A percentile compares a stretch with the other conserved stretches of the same genome.
phyloP scores from a whole-genome alignment of 2,113 vertebrate species.

The Myotis davidii region DNA sequence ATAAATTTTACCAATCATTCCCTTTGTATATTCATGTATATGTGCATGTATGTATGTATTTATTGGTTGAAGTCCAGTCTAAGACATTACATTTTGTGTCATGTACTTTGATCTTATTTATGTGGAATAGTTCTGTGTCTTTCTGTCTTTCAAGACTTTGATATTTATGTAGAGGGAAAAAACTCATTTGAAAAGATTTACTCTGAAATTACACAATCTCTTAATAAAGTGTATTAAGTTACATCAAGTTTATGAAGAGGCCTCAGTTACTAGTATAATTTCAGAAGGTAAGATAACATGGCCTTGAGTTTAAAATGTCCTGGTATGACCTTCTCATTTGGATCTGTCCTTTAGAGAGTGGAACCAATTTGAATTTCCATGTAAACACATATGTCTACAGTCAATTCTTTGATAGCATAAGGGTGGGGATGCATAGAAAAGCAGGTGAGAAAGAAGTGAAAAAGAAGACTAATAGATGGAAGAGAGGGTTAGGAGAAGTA shows the following conservation, averaged over 20 bases:
- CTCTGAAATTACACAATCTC: background rate
- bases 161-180: background rate
- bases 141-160: background rate
- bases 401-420: background rate
- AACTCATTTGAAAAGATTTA: background rate
- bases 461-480: background rate
- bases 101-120: background rate
- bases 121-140: background rate
- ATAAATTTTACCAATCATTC: background rate
- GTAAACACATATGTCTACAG: background rate
- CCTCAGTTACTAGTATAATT: background rate
- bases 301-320: background rate
- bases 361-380: background rate
- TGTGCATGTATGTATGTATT: background rate
- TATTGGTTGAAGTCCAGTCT: background rate
- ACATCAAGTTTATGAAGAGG: background rate
- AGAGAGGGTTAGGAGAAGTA: background rate
- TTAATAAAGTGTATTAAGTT: background rate
- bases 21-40: background rate
- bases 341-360: background rate
- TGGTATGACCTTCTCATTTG: background rate
- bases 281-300: background rate
- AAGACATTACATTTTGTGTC: background rate
- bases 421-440: background rate
- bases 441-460: background rate